phyloP scores from a whole-genome alignment of 2,888 invertebrate genomes.

The Agapostemon virescens region DNA sequence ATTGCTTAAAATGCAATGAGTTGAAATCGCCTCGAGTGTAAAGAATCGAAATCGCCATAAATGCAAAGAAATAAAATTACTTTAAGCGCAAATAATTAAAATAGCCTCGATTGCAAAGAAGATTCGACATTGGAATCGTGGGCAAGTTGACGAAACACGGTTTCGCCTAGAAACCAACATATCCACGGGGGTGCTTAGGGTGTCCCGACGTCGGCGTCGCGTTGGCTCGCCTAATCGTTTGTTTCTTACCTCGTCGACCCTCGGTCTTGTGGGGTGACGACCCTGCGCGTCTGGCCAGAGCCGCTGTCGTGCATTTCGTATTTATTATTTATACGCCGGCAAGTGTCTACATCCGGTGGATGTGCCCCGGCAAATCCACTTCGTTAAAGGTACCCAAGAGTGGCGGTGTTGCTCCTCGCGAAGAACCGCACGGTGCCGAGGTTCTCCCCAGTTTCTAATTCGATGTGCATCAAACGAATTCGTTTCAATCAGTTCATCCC shows the following conservation, averaged over 20 bases:
- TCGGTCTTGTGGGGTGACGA: slow-evolving; percentile 58
- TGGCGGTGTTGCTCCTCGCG: slow-evolving; percentile 17
- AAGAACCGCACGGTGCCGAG: slow-evolving; percentile 13
- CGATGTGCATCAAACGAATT: background rate
- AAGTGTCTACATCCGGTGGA: slow-evolving; percentile 53
- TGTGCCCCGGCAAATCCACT: slow-evolving; percentile 42
- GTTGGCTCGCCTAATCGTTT: slow-evolving; percentile 55
- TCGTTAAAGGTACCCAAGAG: slow-evolving; percentile 40
- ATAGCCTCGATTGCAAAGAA: too few relatives aligned
- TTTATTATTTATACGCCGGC: slow-evolving; percentile 62
- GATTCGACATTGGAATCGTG: background rate
- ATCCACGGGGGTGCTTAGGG: background rate
- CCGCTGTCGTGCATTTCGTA: slow-evolving; percentile 51
- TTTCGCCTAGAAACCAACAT: background rate
- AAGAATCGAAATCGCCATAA: too few relatives aligned
- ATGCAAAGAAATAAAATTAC: too few relatives aligned
- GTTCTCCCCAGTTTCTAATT: background rate
- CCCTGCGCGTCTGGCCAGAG: slow-evolving; percentile 45
- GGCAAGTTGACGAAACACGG: background rate
- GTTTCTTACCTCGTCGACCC: slow-evolving; percentile 60
- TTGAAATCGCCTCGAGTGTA: too few relatives aligned
- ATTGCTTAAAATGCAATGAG: too few relatives aligned
- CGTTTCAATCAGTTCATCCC: background rate
- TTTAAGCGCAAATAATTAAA: too few relatives aligned
- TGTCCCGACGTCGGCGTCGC: slow-evolving; percentile 56